Evolutionary conservation across 2,888 invertebrate species (phyloP).

Genomic region (Ichneumon xanthorius): DNA sequence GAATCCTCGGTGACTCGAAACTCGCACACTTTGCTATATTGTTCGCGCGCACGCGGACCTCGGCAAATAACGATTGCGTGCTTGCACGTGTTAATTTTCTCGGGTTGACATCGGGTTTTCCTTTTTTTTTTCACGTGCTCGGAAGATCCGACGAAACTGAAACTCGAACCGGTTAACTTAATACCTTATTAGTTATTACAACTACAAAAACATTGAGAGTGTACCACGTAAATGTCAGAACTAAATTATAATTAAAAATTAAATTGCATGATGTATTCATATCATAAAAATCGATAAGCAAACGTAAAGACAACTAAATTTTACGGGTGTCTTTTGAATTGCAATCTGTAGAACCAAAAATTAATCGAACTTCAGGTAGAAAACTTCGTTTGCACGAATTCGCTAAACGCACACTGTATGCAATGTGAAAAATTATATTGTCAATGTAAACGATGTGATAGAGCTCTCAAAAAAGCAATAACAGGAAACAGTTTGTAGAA

Average conservation of each 20-base stretch:
- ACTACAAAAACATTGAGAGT: no score
- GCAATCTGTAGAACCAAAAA: background rate
- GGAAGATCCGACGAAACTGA: no score
- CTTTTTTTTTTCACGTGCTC: background rate
- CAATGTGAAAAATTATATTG: background rate
- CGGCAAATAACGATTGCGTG: background rate
- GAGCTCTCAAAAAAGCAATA: background rate
- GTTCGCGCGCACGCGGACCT: background rate
- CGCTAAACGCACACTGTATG: background rate
- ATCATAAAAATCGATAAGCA: no score
- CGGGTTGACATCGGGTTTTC: background rate
- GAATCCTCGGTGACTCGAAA: background rate
- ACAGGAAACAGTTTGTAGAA: background rate
- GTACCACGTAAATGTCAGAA: no score
- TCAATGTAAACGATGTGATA: background rate
- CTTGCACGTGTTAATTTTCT: background rate
- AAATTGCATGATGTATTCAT: no score
- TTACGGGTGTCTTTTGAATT: background rate
- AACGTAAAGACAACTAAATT: background rate
- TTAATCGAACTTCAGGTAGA: background rate
- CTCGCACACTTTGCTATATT: background rate
- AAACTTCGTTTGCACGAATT: background rate
- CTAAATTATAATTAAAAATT: no score
- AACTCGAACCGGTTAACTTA: no score
- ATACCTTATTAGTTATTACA: no score